Percentiles rank a stretch among this genome's conserved stretches.
These are phyloP conservation scores for Scaptomyza montana DNA, from an alignment of 1,140 invertebrate species.

Conservation along the genomic window DNA sequence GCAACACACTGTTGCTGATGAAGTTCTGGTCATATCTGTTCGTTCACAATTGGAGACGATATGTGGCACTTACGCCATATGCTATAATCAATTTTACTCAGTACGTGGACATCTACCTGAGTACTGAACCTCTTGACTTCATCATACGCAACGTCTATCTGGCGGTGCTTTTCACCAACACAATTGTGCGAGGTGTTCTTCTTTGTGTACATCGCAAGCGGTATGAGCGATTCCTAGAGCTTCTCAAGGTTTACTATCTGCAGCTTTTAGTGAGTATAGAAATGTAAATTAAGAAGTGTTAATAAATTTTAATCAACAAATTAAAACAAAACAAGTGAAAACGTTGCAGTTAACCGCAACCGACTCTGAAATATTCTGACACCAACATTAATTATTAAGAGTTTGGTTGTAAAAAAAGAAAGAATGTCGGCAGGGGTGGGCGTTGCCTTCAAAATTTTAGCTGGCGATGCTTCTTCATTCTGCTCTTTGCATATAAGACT, in stretches of 20 bases:
- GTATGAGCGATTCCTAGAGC: constrained; percentile 60
- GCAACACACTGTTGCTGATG: constrained; percentile 63
- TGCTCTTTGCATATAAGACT: too few species aligned
- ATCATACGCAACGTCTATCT: constrained; percentile 73
- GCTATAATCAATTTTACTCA: constrained; percentile 66
- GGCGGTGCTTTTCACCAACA: constrained; percentile 70
- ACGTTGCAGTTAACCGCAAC: too few species aligned
- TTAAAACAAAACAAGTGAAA: too few species aligned
- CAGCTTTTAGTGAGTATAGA: constrained; percentile 13
- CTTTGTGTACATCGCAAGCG: constrained; percentile 57
- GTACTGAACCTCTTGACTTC: constrained; percentile 68
- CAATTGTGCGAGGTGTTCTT: constrained; percentile 57
- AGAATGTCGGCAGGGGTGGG: too few species aligned
- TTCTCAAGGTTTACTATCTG: constrained; percentile 17
- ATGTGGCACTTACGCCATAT: constrained; percentile 64
- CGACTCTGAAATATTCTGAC: too few species aligned
- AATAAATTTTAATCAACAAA: too few species aligned
- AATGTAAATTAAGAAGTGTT: background rate
- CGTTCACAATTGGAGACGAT: constrained; percentile 74
- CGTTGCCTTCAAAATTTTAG: too few species aligned
- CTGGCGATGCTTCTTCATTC: too few species aligned
- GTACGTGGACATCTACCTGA: constrained; percentile 73
- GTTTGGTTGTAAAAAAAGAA: too few species aligned
- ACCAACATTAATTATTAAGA: too few species aligned
- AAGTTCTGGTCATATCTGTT: constrained; percentile 77